phyloP scores from a whole-genome alignment of 2,113 vertebrate species.

The Formicarius rufipectus region DNA sequence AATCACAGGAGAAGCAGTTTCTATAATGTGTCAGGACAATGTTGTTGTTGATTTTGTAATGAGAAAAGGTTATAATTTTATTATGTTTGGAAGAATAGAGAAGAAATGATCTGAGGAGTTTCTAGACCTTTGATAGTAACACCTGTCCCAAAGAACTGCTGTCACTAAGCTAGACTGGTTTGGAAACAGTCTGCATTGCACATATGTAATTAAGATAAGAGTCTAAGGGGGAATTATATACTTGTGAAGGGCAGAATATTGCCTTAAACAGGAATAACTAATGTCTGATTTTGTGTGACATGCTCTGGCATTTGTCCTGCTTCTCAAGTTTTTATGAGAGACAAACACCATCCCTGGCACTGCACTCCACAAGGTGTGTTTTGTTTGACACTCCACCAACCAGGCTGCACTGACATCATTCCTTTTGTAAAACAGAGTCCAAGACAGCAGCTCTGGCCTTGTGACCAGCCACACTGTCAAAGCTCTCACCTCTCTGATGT shows the following conservation, averaged over 20 bases:
- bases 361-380: not conserved
- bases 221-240: not conserved
- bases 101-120: not conserved
- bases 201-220: not conserved
- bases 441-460: not conserved
- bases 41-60: not conserved
- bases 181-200: not conserved
- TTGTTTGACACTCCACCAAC: not conserved
- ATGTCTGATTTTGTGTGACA: not conserved
- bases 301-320: not conserved
- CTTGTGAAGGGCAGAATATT: not conserved
- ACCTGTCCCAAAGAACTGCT: not conserved
- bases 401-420: not conserved
- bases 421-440: not conserved
- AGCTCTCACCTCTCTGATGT: slow-evolving; percentile 67
- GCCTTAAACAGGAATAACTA: not conserved
- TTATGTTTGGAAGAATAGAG: not conserved
- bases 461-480: not conserved
- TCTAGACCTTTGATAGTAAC: not conserved
- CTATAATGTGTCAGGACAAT: not conserved
- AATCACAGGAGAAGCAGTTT: not conserved
- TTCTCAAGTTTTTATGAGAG: not conserved
- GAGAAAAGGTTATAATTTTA: not conserved
- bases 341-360: not conserved
- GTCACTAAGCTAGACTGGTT: not conserved